phyloP scores from a whole-genome alignment of 2,113 vertebrate species.

The Semicossyphus pulcher region DNA sequence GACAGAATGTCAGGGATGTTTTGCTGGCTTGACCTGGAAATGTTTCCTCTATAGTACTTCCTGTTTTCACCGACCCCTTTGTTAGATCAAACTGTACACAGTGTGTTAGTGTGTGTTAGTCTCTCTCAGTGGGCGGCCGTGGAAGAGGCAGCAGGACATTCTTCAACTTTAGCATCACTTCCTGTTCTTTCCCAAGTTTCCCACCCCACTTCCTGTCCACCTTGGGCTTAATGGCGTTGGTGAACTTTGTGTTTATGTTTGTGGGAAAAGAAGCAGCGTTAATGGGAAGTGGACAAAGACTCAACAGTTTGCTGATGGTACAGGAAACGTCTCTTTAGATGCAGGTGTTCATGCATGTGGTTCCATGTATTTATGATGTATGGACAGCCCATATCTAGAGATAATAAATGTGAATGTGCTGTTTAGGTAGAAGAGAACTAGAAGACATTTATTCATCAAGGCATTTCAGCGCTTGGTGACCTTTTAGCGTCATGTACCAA shows the following conservation, averaged over 20 bases:
- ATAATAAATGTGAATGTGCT: too few species aligned
- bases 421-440: too few species aligned
- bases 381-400: not conserved
- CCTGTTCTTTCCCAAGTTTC: constrained; percentile 72
- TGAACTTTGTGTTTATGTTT: constrained; percentile 33
- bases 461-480: too few species aligned
- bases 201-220: constrained; percentile 71
- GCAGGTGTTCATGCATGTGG: constrained; percentile 29
- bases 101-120: constrained; percentile 36
- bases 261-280: constrained; percentile 15
- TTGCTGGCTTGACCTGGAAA: constrained; percentile 70
- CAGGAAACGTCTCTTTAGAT: constrained; percentile 36
- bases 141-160: constrained; percentile 62
- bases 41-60: constrained; percentile 69
- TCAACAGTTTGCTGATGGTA: constrained; percentile 53
- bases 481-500: too few species aligned
- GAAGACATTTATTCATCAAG: too few species aligned
- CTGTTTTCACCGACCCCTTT: constrained; percentile 76
- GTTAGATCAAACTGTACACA: constrained; percentile 39
- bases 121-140: constrained; percentile 22
- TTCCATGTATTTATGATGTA: not conserved
- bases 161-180: constrained; percentile 70
- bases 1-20: constrained; percentile 58
- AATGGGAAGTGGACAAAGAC: constrained; percentile 36
- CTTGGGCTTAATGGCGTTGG: constrained; percentile 49